Conservation (phyloP, 2,113 vertebrate species). For the Eptesicus fuscus region DNA sequence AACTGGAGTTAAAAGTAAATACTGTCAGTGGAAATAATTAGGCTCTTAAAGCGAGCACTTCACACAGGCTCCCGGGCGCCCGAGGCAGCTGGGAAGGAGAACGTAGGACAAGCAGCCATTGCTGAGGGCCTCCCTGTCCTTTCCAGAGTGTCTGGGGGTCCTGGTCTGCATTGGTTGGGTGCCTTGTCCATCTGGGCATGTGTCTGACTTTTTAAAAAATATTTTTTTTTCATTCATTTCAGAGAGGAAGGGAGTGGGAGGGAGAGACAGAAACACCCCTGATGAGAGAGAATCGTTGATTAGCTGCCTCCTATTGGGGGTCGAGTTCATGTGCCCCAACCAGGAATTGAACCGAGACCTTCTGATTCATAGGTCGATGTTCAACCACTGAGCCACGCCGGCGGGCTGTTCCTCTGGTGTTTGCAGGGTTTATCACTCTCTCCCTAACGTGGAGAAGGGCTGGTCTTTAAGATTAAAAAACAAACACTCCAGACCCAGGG, state of each 20-base stretch:
- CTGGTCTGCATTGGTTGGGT: not conserved
- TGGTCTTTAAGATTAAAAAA: not conserved
- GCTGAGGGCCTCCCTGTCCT: not conserved
- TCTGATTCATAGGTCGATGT: too few relatives aligned
- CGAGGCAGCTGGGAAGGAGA: not conserved
- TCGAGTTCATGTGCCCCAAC: too few relatives aligned
- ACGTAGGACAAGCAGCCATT: not conserved
- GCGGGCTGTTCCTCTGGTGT: not conserved
- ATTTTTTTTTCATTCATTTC: too few relatives aligned
- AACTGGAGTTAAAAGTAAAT: not conserved
- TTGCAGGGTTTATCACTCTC: too few relatives aligned
- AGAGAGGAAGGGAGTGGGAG: too few relatives aligned
- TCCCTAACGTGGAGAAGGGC: not conserved
- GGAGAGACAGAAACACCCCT: too few relatives aligned
- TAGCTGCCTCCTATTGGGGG: too few relatives aligned
- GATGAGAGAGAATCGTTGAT: too few relatives aligned
- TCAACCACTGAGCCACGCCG: too few relatives aligned
- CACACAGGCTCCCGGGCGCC: not conserved
- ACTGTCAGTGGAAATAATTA: not conserved
- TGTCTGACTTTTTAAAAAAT: too few relatives aligned
- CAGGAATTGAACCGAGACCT: too few relatives aligned
- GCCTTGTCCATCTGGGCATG: not conserved
- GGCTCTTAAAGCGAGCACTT: not conserved
- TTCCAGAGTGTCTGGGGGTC: not conserved
- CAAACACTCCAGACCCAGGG: accelerated